Evolutionary conservation across 2,797 vertebrate genomes (phyloP).

Genomic region (Forpus xanthops): DNA sequence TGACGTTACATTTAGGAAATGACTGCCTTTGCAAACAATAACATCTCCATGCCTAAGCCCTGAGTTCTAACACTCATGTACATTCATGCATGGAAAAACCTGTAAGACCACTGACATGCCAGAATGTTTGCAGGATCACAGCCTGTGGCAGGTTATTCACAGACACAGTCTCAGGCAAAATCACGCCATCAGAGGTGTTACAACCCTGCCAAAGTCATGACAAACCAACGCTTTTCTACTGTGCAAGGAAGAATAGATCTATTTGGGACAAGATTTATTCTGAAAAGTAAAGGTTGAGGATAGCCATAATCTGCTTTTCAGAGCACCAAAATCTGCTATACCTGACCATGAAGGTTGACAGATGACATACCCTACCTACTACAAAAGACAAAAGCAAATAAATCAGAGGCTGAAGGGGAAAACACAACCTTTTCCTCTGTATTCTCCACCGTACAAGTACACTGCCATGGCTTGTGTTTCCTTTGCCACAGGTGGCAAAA

Average conservation of each 20-base stretch:
- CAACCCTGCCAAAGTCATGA: conserved; percentile 31
- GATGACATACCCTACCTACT: not conserved
- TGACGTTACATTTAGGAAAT: not conserved
- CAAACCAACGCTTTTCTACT: conserved; percentile 47
- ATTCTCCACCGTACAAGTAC: not conserved
- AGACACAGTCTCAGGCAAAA: conserved; percentile 20
- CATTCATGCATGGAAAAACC: conserved; percentile 5
- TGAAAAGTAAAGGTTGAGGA: conserved; percentile 20
- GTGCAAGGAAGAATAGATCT: conserved; percentile 50
- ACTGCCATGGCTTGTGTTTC: not conserved
- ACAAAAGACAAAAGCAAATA: not conserved
- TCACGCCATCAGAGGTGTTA: not conserved
- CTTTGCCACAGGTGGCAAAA: not conserved
- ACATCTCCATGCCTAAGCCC: not conserved
- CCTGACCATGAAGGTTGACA: not conserved
- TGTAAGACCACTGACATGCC: not conserved
- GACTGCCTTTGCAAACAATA: not conserved
- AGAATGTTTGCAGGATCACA: conserved; percentile 33
- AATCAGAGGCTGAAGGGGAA: not conserved
- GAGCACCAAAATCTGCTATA: not conserved
- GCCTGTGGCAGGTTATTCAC: conserved; percentile 38
- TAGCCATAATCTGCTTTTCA: conserved; percentile 53
- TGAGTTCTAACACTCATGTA: conserved; percentile 1
- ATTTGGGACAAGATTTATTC: conserved; percentile 44
- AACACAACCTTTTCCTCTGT: not conserved